Evolutionary conservation across 1,140 invertebrate genomes (phyloP).

Genomic region (Apolygus lucorum): DNA sequence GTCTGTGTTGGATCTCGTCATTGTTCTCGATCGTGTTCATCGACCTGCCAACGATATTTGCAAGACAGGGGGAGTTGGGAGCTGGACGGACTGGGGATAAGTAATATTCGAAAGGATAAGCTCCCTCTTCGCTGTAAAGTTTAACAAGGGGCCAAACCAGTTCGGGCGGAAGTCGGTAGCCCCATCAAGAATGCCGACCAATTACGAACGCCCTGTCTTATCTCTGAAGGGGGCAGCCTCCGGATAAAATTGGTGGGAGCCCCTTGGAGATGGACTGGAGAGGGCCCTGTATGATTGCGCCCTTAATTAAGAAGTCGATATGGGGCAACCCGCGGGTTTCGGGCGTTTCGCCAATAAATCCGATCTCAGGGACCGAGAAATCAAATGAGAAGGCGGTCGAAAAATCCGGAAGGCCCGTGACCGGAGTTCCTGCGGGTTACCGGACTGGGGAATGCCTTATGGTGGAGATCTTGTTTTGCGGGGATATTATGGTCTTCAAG

Average conservation of each 20-base stretch:
- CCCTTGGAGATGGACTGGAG: background rate
- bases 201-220: constrained; percentile 22
- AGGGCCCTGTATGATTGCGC: constrained; percentile 9
- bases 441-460: background rate
- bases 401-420: too few relatives aligned
- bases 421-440: too few relatives aligned
- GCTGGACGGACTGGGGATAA: constrained; percentile 1
- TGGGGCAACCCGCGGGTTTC: background rate
- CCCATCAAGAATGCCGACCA: constrained; percentile 22
- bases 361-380: too few relatives aligned
- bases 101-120: constrained; percentile 15
- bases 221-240: constrained; percentile 5
- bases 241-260: constrained; percentile 12
- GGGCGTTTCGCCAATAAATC: background rate
- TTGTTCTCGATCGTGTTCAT: too few relatives aligned
- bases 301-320: constrained; percentile 24
- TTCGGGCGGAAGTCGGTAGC: constrained; percentile 22
- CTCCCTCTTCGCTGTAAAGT: constrained; percentile 1
- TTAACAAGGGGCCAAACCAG: constrained; percentile 17
- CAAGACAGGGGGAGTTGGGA: background rate
- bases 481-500: too few relatives aligned
- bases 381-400: too few relatives aligned
- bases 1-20: too few relatives aligned
- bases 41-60: too few relatives aligned
- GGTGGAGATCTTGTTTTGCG: background rate